These are phyloP conservation scores for Microchrysa polita DNA, from an alignment of 2,888 invertebrate species.

Conservation along the genomic window DNA sequence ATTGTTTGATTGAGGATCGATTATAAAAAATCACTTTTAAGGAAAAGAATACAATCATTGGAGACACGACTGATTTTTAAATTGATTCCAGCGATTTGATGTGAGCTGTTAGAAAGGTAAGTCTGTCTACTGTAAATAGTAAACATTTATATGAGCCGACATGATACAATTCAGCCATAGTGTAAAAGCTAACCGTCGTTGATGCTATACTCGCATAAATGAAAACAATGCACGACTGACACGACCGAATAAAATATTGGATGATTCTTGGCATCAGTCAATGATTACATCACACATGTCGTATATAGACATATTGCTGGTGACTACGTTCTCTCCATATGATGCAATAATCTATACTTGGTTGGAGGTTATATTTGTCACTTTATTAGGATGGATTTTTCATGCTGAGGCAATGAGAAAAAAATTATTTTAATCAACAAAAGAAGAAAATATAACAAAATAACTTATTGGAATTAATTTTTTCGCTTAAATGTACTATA, in stretches of 20 bases:
- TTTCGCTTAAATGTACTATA: too few species aligned
- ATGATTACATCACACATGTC: conserved; percentile 14
- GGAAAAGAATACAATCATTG: neutral
- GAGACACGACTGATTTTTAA: neutral
- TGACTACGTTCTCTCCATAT: conserved; percentile 2
- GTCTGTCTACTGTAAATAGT: too few species aligned
- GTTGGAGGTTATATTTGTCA: neutral
- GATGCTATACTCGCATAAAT: conserved; percentile 13
- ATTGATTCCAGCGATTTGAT: neutral
- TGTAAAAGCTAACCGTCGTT: neutral
- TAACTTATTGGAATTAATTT: too few species aligned
- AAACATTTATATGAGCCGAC: neutral
- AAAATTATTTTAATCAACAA: too few species aligned
- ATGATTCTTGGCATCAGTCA: conserved; percentile 21
- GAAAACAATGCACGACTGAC: conserved; percentile 27
- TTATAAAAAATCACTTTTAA: too few species aligned
- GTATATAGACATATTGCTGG: too few species aligned
- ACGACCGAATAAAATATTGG: conserved; percentile 28
- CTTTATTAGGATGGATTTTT: too few species aligned
- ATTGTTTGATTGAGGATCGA: too few species aligned
- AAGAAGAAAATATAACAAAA: too few species aligned
- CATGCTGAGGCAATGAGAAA: too few species aligned
- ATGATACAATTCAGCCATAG: neutral
- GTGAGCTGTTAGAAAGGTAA: neutral
- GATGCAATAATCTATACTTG: conserved; percentile 11